phyloP scores from a whole-genome alignment of 2,888 invertebrate genomes.

The Hyppa rectilinea region DNA sequence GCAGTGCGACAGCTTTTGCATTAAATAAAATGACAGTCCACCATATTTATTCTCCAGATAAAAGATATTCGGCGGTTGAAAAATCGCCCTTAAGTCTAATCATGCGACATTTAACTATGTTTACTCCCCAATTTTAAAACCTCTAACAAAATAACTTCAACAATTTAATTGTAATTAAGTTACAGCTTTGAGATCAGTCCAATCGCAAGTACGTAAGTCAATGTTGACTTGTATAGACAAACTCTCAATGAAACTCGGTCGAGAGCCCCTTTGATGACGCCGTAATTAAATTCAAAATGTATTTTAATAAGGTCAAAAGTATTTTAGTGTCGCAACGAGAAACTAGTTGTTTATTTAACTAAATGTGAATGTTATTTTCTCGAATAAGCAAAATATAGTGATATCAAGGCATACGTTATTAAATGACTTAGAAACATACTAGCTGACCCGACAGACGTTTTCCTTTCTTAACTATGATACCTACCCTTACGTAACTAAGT shows the following conservation, averaged over 20 bases:
- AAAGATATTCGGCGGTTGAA: too few species aligned
- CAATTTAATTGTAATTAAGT: conserved; percentile 41
- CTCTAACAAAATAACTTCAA: conserved; percentile 17
- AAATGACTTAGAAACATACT: too few species aligned
- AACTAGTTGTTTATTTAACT: not conserved
- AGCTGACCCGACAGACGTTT: too few species aligned
- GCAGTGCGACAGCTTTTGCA: too few species aligned
- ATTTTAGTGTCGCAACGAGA: conserved; percentile 6
- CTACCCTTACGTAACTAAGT: too few species aligned
- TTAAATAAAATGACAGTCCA: too few species aligned
- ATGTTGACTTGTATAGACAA: conserved; percentile 45
- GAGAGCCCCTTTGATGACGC: conserved; percentile 44
- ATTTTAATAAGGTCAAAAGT: conserved; percentile 42
- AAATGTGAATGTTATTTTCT: not conserved
- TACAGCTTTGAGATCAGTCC: conserved; percentile 23
- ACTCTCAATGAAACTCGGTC: conserved; percentile 38
- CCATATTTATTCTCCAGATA: too few species aligned
- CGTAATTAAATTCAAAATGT: conserved; percentile 50
- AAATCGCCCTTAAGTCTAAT: not conserved
- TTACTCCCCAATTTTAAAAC: not conserved
- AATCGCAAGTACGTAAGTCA: conserved; percentile 42
- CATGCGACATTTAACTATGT: not conserved
- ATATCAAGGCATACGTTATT: too few species aligned
- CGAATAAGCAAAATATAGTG: too few species aligned
- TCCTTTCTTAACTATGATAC: too few species aligned